phyloP scores from a whole-genome alignment of 2,113 vertebrate genomes.

The Lagopus muta region DNA sequence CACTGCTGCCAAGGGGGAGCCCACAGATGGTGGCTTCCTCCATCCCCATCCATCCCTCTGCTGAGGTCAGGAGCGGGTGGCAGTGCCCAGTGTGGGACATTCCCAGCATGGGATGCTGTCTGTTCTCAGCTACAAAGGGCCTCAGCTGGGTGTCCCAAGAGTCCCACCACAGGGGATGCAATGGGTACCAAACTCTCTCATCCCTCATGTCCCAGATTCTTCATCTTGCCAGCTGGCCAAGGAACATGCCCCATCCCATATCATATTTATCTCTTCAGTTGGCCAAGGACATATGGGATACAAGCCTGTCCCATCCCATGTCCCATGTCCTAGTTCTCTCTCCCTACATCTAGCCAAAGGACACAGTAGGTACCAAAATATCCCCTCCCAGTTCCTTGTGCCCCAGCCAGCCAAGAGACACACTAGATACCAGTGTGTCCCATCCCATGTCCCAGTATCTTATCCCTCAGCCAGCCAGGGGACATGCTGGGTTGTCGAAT shows the following conservation, averaged over 20 bases:
- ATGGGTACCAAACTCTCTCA: not conserved
- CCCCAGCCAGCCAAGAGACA: not conserved
- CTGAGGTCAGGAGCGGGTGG: not conserved
- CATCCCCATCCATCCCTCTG: not conserved
- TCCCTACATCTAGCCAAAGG: not conserved
- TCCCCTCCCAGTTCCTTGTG: not conserved
- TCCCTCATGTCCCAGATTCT: not conserved
- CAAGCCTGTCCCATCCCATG: not conserved
- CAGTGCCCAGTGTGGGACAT: not conserved
- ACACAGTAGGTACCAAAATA: not conserved
- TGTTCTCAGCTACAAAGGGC: rapidly evolving
- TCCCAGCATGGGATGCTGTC: not conserved
- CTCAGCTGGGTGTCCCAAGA: not conserved
- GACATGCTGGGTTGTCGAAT: not conserved
- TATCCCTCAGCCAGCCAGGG: not conserved
- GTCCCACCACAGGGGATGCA: not conserved
- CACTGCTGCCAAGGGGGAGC: not conserved
- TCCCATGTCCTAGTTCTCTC: not conserved
- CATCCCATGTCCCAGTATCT: not conserved
- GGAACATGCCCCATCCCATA: not conserved
- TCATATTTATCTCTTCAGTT: not conserved
- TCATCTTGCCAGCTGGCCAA: not conserved
- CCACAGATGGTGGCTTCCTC: rapidly evolving
- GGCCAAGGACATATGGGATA: not conserved
- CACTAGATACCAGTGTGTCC: not conserved